These are phyloP conservation scores for Drosophila antonietae DNA, from an alignment of 2,888 invertebrate genomes.

Conservation along the genomic window DNA sequence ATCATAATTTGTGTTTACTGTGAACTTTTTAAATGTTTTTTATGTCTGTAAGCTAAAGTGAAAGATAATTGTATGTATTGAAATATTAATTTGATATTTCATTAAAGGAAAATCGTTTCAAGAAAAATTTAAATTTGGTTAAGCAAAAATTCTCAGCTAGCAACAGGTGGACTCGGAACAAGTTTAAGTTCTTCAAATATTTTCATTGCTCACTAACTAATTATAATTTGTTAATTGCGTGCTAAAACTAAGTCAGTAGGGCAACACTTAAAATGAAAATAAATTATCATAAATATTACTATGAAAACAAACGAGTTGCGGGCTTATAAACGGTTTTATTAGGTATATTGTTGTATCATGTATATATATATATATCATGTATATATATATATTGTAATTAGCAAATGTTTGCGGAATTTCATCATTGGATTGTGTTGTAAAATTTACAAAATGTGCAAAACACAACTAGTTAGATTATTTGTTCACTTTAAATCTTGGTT, in stretches of 20 bases:
- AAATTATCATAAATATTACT: background rate
- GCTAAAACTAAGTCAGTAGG: constrained; percentile 2
- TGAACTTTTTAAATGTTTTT: background rate
- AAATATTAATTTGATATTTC: background rate
- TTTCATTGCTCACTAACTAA: background rate
- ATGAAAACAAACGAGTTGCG: constrained; percentile 24
- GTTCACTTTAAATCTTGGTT: constrained; percentile 36
- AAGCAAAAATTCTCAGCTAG: background rate
- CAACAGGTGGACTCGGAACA: background rate
- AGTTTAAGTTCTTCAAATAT: background rate
- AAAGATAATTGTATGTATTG: background rate
- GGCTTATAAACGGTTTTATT: constrained; percentile 74
- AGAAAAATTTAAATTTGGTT: background rate
- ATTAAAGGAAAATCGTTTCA: background rate
- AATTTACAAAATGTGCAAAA: constrained; percentile 76
- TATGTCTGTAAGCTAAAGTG: constrained; percentile 12
- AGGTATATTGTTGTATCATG: constrained; percentile 56
- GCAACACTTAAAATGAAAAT: background rate
- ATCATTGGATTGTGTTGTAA: constrained; percentile 65
- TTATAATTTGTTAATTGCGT: constrained; percentile 2
- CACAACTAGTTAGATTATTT: constrained; percentile 66
- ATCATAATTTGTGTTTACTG: constrained; percentile 5
- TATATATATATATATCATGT: constrained; percentile 44
- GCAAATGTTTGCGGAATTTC: constrained; percentile 53
- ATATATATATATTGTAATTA: constrained; percentile 44